Conservation (phyloP, 2,113 vertebrate species). For the Capricornis sumatraensis region DNA sequence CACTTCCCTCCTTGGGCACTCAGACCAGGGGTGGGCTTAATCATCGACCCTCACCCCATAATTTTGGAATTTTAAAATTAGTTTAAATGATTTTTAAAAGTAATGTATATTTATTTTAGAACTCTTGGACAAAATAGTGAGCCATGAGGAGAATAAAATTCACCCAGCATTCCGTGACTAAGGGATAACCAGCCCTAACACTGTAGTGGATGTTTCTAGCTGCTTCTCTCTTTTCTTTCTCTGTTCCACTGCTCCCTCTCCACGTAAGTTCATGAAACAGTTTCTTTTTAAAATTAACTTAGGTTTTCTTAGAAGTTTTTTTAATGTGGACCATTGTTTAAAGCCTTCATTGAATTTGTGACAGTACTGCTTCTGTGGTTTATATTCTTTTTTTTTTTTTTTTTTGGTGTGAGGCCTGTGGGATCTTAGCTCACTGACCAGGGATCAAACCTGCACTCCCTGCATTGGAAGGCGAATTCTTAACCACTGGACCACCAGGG, state of each 20-base stretch:
- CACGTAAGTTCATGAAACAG: background rate
- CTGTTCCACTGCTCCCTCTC: background rate
- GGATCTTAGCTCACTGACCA: background rate
- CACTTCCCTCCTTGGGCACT: background rate
- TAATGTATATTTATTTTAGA: background rate
- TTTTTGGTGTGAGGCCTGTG: background rate
- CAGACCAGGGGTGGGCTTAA: background rate
- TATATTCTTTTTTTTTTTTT: background rate
- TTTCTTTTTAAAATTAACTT: background rate
- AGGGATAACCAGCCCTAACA: background rate
- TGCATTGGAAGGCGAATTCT: background rate
- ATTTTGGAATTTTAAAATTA: background rate
- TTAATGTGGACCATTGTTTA: background rate
- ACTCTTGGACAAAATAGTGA: background rate
- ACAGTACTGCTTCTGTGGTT: background rate
- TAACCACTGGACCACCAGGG: background rate
- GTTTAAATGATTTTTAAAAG: background rate
- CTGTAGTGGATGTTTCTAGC: background rate
- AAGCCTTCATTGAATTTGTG: background rate
- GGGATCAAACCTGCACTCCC: background rate
- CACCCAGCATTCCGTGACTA: background rate
- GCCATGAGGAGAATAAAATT: background rate
- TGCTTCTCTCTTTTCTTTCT: background rate
- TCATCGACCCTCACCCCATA: background rate
- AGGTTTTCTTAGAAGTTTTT: background rate